These are phyloP conservation scores for Maconellicoccus hirsutus DNA, from an alignment of 1,140 invertebrate species.

Conservation along the genomic window DNA sequence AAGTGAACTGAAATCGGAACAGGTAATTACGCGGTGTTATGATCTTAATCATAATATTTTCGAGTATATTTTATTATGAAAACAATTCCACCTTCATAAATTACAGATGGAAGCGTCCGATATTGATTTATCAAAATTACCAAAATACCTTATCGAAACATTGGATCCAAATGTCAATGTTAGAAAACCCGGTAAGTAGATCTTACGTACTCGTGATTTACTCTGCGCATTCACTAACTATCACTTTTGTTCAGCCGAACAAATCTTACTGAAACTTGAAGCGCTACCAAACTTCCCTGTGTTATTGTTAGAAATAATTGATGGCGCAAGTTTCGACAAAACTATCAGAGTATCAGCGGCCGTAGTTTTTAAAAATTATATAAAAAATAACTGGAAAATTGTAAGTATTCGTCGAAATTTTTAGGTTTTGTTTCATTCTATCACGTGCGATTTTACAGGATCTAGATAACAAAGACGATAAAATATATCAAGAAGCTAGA, in stretches of 20 bases:
- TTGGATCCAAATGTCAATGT: constrained; percentile 70
- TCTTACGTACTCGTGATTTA: neutral
- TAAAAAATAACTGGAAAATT: constrained; percentile 88
- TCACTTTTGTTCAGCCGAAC: constrained; percentile 60
- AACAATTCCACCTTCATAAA: too few relatives aligned
- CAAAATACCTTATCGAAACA: constrained; percentile 75
- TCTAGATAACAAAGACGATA: constrained; percentile 59
- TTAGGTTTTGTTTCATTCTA: neutral
- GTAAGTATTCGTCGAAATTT: constrained; percentile 44
- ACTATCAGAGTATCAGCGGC: constrained; percentile 77
- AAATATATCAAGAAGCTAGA: constrained; percentile 70
- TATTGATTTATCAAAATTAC: constrained; percentile 63
- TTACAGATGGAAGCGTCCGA: constrained; percentile 65
- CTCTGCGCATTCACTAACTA: neutral
- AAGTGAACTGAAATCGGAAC: too few relatives aligned
- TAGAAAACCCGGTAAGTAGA: constrained; percentile 62
- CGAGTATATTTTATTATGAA: too few relatives aligned
- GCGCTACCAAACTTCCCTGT: constrained; percentile 82
- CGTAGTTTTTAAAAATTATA: constrained; percentile 92
- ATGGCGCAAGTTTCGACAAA: constrained; percentile 55
- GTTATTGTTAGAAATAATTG: constrained; percentile 69
- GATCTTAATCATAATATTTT: too few relatives aligned
- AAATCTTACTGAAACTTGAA: constrained; percentile 82
- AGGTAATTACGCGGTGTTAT: too few relatives aligned
- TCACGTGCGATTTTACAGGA: constrained; percentile 41